Percentiles rank a stretch among this genome's conserved stretches.
Conservation (phyloP, 2,888 invertebrate genomes). For the Eupithecia exiguata region DNA sequence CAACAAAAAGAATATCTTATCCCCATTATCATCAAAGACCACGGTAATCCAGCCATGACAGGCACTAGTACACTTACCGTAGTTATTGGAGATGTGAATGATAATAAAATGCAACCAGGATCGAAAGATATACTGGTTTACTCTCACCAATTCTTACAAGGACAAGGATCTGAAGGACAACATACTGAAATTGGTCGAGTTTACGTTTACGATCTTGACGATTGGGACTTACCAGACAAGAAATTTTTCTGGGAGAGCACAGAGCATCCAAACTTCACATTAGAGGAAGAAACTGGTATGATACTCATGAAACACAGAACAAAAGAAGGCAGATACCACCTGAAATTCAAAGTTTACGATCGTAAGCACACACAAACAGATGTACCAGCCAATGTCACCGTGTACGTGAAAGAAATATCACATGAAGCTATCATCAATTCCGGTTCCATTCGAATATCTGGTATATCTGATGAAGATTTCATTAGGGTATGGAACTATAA, state of each 20-base stretch:
- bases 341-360: conserved; percentile 95
- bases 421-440: conserved; percentile 98
- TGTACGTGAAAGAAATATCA: conserved; percentile 96
- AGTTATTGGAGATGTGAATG: conserved; percentile 98
- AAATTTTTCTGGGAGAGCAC: conserved; percentile 97
- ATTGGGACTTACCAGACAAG: conserved; percentile 99
- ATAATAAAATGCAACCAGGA: conserved; percentile 99
- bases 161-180: conserved; percentile 86
- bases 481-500: conserved; percentile 97
- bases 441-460: conserved; percentile 96
- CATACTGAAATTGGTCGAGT: conserved; percentile 97
- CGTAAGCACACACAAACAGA: conserved; percentile 97
- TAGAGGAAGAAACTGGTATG: conserved; percentile 97
- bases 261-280: conserved; percentile 93
- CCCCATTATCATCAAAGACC: conserved; percentile 98
- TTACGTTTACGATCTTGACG: conserved; percentile 98
- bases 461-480: conserved; percentile 98
- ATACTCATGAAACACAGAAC: conserved; percentile 97
- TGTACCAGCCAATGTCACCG: conserved; percentile 97
- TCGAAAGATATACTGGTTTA: conserved; percentile 98
- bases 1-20: conserved; percentile 98
- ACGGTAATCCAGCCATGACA: conserved; percentile 97
- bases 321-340: conserved; percentile 92
- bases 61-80: conserved; percentile 98
- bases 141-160: conserved; percentile 95